Evolutionary conservation across 37 sponge, comb jelly and placozoan genomes (phyloP).

Genomic region (Bolinopsis microptera): DNA sequence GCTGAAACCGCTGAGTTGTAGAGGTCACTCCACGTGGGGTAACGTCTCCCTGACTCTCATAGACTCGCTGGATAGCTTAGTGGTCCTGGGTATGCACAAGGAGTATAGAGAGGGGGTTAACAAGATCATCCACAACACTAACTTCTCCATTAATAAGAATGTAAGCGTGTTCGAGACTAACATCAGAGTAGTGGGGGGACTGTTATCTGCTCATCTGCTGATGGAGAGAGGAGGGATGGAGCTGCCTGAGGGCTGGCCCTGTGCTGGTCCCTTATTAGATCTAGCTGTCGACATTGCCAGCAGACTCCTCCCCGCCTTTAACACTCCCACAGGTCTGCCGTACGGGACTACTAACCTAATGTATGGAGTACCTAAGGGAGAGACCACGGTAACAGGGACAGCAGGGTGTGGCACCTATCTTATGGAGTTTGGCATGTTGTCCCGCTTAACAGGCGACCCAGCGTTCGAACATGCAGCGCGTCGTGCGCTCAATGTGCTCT

Average conservation of each 20-base stretch:
- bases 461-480: constrained; percentile 72
- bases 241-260: constrained; percentile 76
- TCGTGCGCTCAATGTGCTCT: constrained; percentile 69
- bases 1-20: constrained; percentile 73
- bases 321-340: constrained; percentile 78
- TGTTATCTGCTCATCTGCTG: constrained; percentile 77
- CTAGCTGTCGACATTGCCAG: constrained; percentile 76
- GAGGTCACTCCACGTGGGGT: constrained; percentile 76
- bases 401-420: constrained; percentile 74
- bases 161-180: constrained; percentile 82
- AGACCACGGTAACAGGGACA: constrained; percentile 75
- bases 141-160: constrained; percentile 51
- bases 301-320: constrained; percentile 76
- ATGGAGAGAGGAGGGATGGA: constrained; percentile 61
- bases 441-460: constrained; percentile 77
- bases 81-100: constrained; percentile 58
- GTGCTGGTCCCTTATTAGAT: constrained; percentile 76
- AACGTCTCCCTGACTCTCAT: constrained; percentile 79
- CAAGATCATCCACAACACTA: background rate
- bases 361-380: constrained; percentile 73
- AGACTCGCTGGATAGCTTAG: constrained; percentile 74
- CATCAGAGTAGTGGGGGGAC: constrained; percentile 78
- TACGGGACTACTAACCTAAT: constrained; percentile 76
- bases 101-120: constrained; percentile 24
- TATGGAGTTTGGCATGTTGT: constrained; percentile 77